Evolutionary conservation across 2,113 vertebrate genomes (phyloP), one percentile per base, ranked within the genome.

Genomic region (Campylorhamphus procurvoides): DNA sequence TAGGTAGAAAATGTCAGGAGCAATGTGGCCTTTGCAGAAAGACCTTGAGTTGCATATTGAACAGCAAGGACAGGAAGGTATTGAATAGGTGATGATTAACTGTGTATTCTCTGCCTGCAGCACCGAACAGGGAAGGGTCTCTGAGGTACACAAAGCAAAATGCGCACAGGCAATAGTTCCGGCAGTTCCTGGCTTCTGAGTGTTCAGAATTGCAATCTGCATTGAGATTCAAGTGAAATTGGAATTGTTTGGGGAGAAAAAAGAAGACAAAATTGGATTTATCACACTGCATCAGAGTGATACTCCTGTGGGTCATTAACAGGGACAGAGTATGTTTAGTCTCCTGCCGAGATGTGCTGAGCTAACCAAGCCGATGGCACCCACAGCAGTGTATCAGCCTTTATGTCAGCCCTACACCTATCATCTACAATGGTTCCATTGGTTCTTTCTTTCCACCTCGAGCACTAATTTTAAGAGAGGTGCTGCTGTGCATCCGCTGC

Each of bases 11-110:
- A 94, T 83, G 85, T 76, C 92, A 92, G 85, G 31, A 95, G 72
- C 28, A 85, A 56, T 18, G 53, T 66, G 92, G 88, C 67, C 82
- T 94, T 96, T 84, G 40, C 63, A 86, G 79, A 72, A 88, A 82
- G 94, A 80, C 55, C 88, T 76, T 2, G 8, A 69, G 72, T 81
- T 86, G 96, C 84, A 94, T 78, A 96, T 39, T 90, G 95, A 95
- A 52, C 33, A 91, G 64, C 88, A 62, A 87, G 47, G 46, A 83
- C n/a, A 73, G 72, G 59, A 56, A 69, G 24, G 33, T 92, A 92
- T 66, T 59, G 86, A 93, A 37, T 22, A 84, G 80, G 44, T 67
- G 50, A 84, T 90, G 80, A 92, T 94, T 77, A 90, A 93, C 86
- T 69, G 22, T 44, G 69, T 13, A 4, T 17, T 80, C 52, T 49